Evolutionary conservation across 23 tunicate species (phyloP).

Genomic region (Halocynthia aurantium): DNA sequence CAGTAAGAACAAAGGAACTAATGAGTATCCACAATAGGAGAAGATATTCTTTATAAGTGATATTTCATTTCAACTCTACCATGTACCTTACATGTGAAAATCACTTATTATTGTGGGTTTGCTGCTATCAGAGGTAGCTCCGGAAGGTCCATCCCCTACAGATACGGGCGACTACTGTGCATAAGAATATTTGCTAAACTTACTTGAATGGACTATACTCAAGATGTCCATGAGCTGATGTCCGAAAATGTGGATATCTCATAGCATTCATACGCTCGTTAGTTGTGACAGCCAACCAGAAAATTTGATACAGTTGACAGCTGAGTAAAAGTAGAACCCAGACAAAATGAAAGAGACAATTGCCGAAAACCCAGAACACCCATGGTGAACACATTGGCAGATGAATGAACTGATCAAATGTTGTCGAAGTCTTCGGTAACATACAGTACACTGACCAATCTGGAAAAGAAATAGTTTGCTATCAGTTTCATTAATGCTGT

Average conservation of each 20-base stretch:
- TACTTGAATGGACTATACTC: constrained; percentile 83
- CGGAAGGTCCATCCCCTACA: too few relatives aligned
- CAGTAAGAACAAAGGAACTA: too few relatives aligned
- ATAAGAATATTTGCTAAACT: constrained; percentile 1
- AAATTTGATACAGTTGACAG: constrained; percentile 81
- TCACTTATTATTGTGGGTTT: too few relatives aligned
- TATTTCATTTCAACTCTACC: too few relatives aligned
- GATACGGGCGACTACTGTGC: neutral
- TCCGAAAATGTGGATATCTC: constrained; percentile 65
- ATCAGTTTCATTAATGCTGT: neutral
- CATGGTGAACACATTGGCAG: constrained; percentile 58
- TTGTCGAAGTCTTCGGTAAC: neutral
- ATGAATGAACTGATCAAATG: constrained; percentile 24
- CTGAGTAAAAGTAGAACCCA: constrained; percentile 73
- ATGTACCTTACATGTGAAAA: too few relatives aligned
- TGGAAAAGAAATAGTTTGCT: constrained; percentile 4
- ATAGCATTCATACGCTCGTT: constrained; percentile 82
- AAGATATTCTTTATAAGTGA: too few relatives aligned
- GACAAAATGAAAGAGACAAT: constrained; percentile 45
- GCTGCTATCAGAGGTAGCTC: too few relatives aligned
- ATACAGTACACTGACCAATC: constrained; percentile 48
- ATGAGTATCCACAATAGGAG: too few relatives aligned
- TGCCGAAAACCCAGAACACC: constrained; percentile 84
- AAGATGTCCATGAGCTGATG: constrained; percentile 51
- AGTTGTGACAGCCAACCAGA: constrained; percentile 76